Evolutionary conservation across 2,888 invertebrate species (phyloP), one percentile per base, ranked within the genome.

Genomic region (Coronaproctus castanopsis): DNA sequence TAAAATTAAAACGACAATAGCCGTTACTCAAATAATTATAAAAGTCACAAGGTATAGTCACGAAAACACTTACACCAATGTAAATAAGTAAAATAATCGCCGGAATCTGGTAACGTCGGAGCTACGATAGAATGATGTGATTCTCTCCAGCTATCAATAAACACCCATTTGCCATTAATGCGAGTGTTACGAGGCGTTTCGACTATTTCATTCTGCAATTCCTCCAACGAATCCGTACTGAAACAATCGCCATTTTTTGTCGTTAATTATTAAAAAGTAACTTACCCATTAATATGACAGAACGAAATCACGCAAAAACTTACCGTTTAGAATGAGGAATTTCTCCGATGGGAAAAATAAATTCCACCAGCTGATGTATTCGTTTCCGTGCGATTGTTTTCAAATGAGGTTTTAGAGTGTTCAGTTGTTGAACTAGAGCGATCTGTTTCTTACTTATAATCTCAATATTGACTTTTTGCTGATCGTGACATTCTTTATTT

Each of bases 101-200:
- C 89, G 64, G 86, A 85, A 2, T 83, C 82, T 62, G 87, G 87
- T 64, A 89, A 71, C 66, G 84, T 83, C 0, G 92, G 87, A n/a
- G 85, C 84, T 49, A 87, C 85, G 63, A 93, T 85, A 54, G 79
- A 76, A 71, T 84, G 83, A 66, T 83, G 81, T 64, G 80, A 73
- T 70, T 86, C 83, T 62, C 80, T 77, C 63, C 61, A 63, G 54
- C 78, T 78, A 66, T 79, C 79, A 52, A 78, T 76, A 72, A 75
- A 71, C 68, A 87, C 79, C 88, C 91, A 87, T 66, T 80, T 81
- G 68, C 86, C 83, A 70, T 85, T 75, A 69, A 90, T 80, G 71
- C 88, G 82, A 63, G 87, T 78, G 66, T 85, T 83, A 72, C 86
- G 80, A 55, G 82, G 80, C 24, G 86, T 85, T 70, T 86, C 85